Conservation (phyloP, 2,888 invertebrate genomes). For the Bimastos eiseni region DNA sequence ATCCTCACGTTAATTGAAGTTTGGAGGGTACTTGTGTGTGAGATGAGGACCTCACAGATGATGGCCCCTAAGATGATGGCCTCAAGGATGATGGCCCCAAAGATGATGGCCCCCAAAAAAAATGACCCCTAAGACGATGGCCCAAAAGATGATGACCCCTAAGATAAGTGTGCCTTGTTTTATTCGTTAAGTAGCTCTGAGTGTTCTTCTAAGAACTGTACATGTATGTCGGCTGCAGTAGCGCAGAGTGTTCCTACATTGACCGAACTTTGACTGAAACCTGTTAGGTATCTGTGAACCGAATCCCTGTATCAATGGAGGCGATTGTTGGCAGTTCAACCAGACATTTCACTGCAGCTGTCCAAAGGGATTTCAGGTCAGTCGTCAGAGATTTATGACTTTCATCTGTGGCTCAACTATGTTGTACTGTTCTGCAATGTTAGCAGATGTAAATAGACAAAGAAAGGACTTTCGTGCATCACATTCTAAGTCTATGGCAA, state of each 20-base stretch:
- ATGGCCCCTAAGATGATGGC: too few relatives aligned
- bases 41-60: too few relatives aligned
- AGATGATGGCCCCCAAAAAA: too few relatives aligned
- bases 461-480: neutral
- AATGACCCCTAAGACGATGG: too few relatives aligned
- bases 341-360: constrained; percentile 44
- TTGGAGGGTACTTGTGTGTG: too few relatives aligned
- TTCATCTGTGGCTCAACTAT: neutral
- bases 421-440: neutral
- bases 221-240: neutral
- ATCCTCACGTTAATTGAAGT: too few relatives aligned
- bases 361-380: constrained; percentile 42
- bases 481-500: neutral
- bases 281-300: constrained; percentile 41
- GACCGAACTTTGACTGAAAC: neutral
- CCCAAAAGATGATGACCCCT: too few relatives aligned
- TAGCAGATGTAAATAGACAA: neutral
- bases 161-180: neutral
- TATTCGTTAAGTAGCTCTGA: neutral
- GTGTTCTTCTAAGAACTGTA: neutral
- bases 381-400: neutral
- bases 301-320: constrained; percentile 45
- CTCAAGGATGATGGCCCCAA: too few relatives aligned
- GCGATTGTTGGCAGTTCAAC: constrained; percentile 43
- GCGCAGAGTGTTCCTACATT: neutral